A percentile compares a stretch with the other conserved stretches of the same genome.
Conservation (phyloP, 2,113 vertebrate species). For the Melanotaenia duboulayi region DNA sequence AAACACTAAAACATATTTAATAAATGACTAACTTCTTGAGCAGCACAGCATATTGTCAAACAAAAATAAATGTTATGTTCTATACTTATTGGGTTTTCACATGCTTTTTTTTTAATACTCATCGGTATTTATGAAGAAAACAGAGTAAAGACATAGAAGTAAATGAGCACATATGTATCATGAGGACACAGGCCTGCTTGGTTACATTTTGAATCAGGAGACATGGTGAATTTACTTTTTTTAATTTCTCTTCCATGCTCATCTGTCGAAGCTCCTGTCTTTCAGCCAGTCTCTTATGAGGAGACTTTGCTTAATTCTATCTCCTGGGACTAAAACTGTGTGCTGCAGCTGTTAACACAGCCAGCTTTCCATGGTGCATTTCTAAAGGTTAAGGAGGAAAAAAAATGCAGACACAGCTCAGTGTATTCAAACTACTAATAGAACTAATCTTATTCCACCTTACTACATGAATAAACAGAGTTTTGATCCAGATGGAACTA, state of each 20-base stretch:
- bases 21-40: too few species aligned
- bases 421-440: slow-evolving; percentile 27
- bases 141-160: not conserved
- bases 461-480: slow-evolving; percentile 13
- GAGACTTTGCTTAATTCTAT: slow-evolving; percentile 24
- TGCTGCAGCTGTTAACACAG: slow-evolving; percentile 16
- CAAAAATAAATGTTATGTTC: too few species aligned
- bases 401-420: slow-evolving; percentile 28
- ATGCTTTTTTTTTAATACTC: not conserved
- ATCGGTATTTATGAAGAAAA: too few species aligned
- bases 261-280: slow-evolving; percentile 26
- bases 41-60: too few species aligned
- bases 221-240: slow-evolving; percentile 10
- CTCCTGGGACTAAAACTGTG: slow-evolving; percentile 5
- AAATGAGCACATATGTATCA: slow-evolving; percentile 1
- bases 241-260: slow-evolving; percentile 17
- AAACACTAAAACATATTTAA: too few species aligned
- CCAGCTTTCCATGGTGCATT: slow-evolving; percentile 62
- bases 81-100: too few species aligned
- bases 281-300: slow-evolving; percentile 21
- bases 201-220: not conserved
- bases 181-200: not conserved
- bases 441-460: slow-evolving; percentile 33
- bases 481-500: slow-evolving; percentile 4
- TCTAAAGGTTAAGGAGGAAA: slow-evolving; percentile 36